A percentile compares a stretch with the other conserved stretches of the same genome.
phyloP scores from a whole-genome alignment of 2,888 invertebrate species.

The Frankliniella intonsa region DNA sequence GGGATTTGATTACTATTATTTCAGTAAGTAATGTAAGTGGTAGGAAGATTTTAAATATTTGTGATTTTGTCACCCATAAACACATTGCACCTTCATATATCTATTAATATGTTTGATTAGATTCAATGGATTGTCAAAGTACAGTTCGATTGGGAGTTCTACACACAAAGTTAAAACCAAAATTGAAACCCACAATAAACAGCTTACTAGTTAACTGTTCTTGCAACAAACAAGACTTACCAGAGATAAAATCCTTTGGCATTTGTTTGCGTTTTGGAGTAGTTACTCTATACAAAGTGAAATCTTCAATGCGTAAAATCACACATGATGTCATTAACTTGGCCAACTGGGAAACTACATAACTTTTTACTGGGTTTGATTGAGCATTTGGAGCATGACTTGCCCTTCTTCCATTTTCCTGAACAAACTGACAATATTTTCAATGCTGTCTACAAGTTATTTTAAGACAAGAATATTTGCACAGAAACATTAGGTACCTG shows the following conservation, averaged over 20 bases:
- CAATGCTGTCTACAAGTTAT: conserved; percentile 38
- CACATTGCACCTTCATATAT: no score
- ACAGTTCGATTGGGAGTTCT: no score
- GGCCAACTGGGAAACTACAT: conserved; percentile 67
- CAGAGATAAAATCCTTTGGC: conserved; percentile 75
- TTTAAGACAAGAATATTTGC: conserved; percentile 33
- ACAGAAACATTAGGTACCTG: background rate
- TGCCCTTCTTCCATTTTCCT: background rate
- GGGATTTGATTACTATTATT: no score
- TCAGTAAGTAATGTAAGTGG: no score
- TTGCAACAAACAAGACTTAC: conserved; percentile 46
- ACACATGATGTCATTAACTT: conserved; percentile 90
- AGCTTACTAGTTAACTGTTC: background rate
- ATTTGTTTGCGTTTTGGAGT: conserved; percentile 64
- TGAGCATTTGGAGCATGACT: conserved; percentile 38
- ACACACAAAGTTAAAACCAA: no score
- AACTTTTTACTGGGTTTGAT: conserved; percentile 58
- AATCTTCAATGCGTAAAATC: conserved; percentile 84
- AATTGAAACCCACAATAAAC: background rate
- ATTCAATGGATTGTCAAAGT: no score
- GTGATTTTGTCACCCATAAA: no score
- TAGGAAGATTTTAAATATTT: no score
- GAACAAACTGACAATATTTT: conserved; percentile 13
- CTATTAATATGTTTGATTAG: no score
- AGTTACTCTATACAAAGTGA: conserved; percentile 79